Conservation (phyloP, 2,888 invertebrate genomes). For the Temnothorax rugatulus region DNA sequence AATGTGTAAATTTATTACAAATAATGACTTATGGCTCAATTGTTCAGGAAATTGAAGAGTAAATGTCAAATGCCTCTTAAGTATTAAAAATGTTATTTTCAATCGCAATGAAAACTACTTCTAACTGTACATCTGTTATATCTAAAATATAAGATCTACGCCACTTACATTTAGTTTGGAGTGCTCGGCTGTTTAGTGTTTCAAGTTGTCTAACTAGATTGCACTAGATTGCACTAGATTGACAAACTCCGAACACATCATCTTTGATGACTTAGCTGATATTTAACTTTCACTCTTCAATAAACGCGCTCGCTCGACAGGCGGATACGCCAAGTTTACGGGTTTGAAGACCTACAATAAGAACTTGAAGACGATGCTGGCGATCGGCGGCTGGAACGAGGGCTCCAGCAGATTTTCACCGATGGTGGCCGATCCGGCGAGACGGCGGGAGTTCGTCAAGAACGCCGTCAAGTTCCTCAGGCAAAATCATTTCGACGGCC, state of each 20-base stretch:
- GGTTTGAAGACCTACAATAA: conserved; percentile 97
- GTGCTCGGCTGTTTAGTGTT: neutral
- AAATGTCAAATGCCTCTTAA: neutral
- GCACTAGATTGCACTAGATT: neutral
- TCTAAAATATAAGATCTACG: neutral
- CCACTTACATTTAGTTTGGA: neutral
- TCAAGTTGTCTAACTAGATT: neutral
- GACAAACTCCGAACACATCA: neutral
- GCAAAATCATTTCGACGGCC: conserved; percentile 96
- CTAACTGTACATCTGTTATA: neutral
- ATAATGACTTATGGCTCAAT: neutral
- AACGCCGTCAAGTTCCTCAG: conserved; percentile 94
- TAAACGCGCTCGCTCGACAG: conserved; percentile 86
- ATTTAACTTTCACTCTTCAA: conserved; percentile 50
- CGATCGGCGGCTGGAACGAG: conserved; percentile 98
- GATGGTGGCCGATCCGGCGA: conserved; percentile 93
- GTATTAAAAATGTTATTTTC: conserved; percentile 1
- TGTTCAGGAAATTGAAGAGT: conserved; percentile 4
- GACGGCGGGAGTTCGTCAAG: conserved; percentile 93
- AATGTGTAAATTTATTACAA: neutral
- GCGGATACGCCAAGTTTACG: conserved; percentile 97
- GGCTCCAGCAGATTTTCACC: conserved; percentile 95
- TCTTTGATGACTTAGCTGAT: conserved; percentile 35
- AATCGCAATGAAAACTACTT: neutral
- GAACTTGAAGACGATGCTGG: conserved; percentile 95